Evolutionary conservation across 1,140 invertebrate genomes (phyloP).

Genomic region (Globodera ellingtonae): DNA sequence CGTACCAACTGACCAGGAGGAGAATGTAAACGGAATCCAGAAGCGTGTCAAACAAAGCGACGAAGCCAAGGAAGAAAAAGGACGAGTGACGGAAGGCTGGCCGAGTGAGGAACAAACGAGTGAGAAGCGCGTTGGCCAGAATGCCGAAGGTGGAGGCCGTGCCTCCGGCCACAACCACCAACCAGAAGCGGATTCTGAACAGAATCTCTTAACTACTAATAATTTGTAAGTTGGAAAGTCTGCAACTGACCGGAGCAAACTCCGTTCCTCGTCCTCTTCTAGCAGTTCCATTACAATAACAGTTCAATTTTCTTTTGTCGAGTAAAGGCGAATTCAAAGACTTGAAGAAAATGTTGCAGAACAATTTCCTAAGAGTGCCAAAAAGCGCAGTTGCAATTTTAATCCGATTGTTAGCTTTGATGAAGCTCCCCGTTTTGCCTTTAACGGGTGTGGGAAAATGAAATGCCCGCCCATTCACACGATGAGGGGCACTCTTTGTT

Average conservation of each 20-base stretch:
- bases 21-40: constrained; percentile 47
- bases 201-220: background rate
- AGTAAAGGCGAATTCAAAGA: no score
- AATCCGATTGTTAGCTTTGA: no score
- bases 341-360: no score
- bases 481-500: no score
- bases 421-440: background rate
- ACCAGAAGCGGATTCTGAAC: constrained; percentile 31
- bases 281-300: background rate
- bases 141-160: constrained; percentile 41
- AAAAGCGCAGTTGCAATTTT: no score
- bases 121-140: constrained; percentile 45
- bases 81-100: constrained; percentile 52
- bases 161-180: constrained; percentile 41
- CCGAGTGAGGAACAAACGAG: constrained; percentile 39
- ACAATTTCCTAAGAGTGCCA: no score
- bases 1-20: constrained; percentile 42
- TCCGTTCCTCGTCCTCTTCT: background rate
- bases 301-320: no score
- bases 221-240: background rate
- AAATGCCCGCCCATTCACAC: no score
- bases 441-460: background rate
- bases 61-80: constrained; percentile 54
- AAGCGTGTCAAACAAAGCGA: constrained; percentile 50
- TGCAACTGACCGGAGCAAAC: background rate